Conservation (phyloP, 2,113 vertebrate species). For the Opisthocomus hoazin region DNA sequence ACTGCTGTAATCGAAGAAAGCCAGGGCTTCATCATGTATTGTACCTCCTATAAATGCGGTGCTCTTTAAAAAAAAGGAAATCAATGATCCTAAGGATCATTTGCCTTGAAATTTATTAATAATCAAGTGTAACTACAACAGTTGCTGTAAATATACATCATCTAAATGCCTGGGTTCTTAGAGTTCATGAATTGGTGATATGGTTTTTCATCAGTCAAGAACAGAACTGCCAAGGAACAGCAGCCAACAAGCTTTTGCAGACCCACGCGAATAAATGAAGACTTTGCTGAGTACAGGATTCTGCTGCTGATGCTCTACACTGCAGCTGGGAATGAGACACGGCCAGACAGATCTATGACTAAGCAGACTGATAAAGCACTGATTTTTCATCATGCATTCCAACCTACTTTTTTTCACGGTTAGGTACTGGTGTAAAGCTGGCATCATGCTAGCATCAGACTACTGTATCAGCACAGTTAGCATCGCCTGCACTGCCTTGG, state of each 20-base stretch:
- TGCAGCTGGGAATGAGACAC: rapidly evolving
- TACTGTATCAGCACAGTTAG: too few relatives aligned
- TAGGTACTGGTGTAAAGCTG: background rate
- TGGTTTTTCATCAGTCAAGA: background rate
- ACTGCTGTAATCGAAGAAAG: background rate
- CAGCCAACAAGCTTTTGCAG: background rate
- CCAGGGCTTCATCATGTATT: background rate
- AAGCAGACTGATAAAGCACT: background rate
- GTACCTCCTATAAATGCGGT: background rate
- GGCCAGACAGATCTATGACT: background rate
- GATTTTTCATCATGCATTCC: background rate
- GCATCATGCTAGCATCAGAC: too few relatives aligned
- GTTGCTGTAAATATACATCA: background rate
- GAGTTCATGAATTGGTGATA: background rate
- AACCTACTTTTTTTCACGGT: background rate
- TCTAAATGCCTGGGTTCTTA: background rate
- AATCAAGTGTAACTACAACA: background rate
- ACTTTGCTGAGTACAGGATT: background rate
- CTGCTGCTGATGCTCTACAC: rapidly evolving
- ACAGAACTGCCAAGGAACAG: background rate
- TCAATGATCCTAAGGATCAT: background rate
- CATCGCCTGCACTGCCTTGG: background rate
- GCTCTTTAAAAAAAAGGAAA: background rate
- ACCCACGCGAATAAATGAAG: rapidly evolving
- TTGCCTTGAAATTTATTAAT: background rate